phyloP scores from a whole-genome alignment of 1,140 invertebrate species.

The Marisa cornuarietis region DNA sequence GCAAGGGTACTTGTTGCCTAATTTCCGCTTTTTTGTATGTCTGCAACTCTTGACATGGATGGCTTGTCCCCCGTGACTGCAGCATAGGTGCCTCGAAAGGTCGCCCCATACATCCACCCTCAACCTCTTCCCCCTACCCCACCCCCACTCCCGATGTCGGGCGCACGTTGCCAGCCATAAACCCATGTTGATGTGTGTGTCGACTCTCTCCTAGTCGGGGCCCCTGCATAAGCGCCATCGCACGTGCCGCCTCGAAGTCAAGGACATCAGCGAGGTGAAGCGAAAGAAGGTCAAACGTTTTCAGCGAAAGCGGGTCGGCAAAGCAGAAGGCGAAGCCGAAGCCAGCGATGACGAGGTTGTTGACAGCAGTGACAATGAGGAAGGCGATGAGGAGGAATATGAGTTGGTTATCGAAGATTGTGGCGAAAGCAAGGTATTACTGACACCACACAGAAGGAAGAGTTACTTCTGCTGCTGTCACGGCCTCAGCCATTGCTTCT shows the following conservation, averaged over 20 bases:
- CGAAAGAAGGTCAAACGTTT: conserved; percentile 23
- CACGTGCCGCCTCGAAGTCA: conserved; percentile 35
- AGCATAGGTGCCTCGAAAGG: conserved; percentile 18
- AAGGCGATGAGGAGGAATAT: conserved; percentile 8
- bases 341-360: not conserved
- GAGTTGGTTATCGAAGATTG: conserved; percentile 23
- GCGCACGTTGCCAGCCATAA: not conserved
- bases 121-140: too few relatives aligned
- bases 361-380: conserved; percentile 2
- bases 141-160: not conserved
- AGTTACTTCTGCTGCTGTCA: too few relatives aligned
- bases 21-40: not conserved
- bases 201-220: conserved; percentile 12
- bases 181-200: not conserved
- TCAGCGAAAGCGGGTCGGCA: not conserved
- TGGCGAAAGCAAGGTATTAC: conserved; percentile 14
- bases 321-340: not conserved
- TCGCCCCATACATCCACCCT: too few relatives aligned
- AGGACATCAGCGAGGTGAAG: conserved; percentile 31
- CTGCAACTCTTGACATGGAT: not conserved
- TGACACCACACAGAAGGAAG: too few relatives aligned
- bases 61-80: conserved; percentile 16
- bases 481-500: too few relatives aligned
- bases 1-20: conserved; percentile 17
- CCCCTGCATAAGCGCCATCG: conserved; percentile 21